Evolutionary conservation across 1,140 invertebrate species (phyloP).

Genomic region (Chironomus tepperi): DNA sequence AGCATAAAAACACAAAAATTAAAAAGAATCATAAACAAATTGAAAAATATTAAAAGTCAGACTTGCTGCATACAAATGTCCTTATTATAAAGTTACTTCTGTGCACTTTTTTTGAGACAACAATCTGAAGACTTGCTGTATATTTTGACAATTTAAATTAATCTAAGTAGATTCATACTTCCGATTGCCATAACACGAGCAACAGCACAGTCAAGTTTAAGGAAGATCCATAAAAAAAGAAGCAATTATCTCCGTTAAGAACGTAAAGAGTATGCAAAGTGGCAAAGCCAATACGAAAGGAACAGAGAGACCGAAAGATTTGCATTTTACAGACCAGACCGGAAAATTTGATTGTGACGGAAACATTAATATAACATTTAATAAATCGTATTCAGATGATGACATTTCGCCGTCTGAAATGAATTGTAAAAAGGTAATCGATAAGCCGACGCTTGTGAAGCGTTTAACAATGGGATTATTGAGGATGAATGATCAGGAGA

Average conservation of each 20-base stretch:
- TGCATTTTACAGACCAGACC: neutral
- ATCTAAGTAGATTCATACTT: neutral
- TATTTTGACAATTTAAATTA: constrained; percentile 3
- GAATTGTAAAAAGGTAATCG: constrained; percentile 13
- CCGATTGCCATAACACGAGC: too few species aligned
- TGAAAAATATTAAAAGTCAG: constrained; percentile 4
- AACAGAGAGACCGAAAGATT: neutral
- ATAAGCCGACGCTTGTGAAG: constrained; percentile 10
- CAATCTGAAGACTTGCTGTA: neutral
- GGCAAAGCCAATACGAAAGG: neutral
- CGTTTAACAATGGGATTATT: constrained; percentile 23
- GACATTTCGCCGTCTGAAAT: constrained; percentile 16
- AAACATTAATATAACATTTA: neutral
- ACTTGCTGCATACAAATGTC: constrained; percentile 16
- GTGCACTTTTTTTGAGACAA: constrained; percentile 1
- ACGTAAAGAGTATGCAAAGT: constrained; percentile 6
- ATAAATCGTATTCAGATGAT: constrained; percentile 19
- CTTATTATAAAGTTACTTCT: neutral
- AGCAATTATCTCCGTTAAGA: neutral
- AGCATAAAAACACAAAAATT: neutral
- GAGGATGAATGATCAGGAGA: constrained; percentile 12
- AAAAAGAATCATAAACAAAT: neutral
- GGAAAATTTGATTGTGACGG: constrained; percentile 6
- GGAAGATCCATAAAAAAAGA: too few species aligned
- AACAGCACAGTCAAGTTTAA: too few species aligned